Evolutionary conservation across 2,797 vertebrate species (phyloP), one percentile per base, ranked within the genome.

Genomic region (Enteromius trimaculatus): DNA sequence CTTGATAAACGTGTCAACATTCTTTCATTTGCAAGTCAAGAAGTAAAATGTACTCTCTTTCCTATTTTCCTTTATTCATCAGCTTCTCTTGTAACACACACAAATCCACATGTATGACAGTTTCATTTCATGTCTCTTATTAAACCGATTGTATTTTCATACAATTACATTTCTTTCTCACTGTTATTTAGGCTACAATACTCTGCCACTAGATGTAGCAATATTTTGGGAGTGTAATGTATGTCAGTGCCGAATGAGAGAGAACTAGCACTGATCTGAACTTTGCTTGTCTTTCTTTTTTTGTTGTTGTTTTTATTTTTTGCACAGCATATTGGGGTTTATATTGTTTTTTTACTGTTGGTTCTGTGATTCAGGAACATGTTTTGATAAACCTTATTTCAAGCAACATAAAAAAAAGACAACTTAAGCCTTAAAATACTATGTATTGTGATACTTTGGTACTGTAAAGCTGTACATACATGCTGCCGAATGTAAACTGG

Each of bases 361-460:
- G 44, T 84, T 88, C 90, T 91, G 90, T 92, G 90, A 93, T 94
- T 91, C 90, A 92, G 65, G 91, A 90, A 89, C 77, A 91, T 91
- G 91, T 90, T 93, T 93, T 91, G 90, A 92, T 87, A 82, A 89
- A 91, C 88, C 60, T 83, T 74, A 87, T 71, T 82, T 81, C 80
- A 78, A 85, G 86, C 76, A 82, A 88, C 82, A 81, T 85, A 91
- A 88, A 39, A 47, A 68, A 83, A 64, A 71, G 89, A 90, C 88
- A 93, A 92, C 92, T 91, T 92, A 94, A 93, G 93, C 92, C 93
- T 94, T 94, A 93, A 95, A 94, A 95, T 95, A 95, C 94, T 95
- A 94, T 95, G 94, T 95, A 94, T 95, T 95, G 92, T 89, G 85
- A 89, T 83, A 87, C 85, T 92, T 90, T 90, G 84, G 91, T 94